Evolutionary conservation across 2,113 vertebrate species (phyloP).

Genomic region (Sterna hirundo): DNA sequence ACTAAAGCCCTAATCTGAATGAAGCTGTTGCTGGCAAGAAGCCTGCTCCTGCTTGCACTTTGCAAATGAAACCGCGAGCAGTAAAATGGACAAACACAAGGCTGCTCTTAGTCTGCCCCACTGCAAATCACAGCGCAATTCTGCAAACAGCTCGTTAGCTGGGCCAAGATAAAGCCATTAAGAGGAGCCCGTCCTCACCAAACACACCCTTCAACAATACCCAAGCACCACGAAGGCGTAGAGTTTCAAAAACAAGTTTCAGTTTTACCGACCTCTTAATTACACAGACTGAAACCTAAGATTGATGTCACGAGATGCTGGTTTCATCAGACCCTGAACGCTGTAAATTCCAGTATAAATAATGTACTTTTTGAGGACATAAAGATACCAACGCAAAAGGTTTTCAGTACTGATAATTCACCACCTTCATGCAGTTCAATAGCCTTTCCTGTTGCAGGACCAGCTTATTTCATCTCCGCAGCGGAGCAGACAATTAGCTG

Average conservation of each 20-base stretch:
- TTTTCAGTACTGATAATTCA: slow-evolving; percentile 31
- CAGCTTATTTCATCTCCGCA: slow-evolving; percentile 36
- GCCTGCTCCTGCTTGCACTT: slow-evolving; percentile 68
- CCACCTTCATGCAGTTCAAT: slow-evolving; percentile 28
- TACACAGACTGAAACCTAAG: not conserved
- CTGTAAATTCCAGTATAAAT: not conserved
- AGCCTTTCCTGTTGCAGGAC: slow-evolving; percentile 22
- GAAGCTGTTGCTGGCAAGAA: slow-evolving; percentile 72
- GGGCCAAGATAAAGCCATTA: slow-evolving; percentile 58
- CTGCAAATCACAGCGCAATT: slow-evolving; percentile 55
- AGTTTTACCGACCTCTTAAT: not conserved
- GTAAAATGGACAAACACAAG: slow-evolving; percentile 72
- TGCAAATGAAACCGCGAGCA: slow-evolving; percentile 70
- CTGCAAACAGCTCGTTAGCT: slow-evolving; percentile 46
- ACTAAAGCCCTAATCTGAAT: slow-evolving; percentile 76
- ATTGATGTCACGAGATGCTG: not conserved
- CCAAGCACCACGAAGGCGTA: not conserved
- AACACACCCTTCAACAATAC: slow-evolving; percentile 31
- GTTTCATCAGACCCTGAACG: not conserved
- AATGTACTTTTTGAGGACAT: not conserved
- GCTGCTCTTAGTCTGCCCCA: slow-evolving; percentile 45
- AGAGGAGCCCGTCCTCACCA: slow-evolving; percentile 19
- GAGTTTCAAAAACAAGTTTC: slow-evolving; percentile 11
- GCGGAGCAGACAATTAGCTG: slow-evolving; percentile 42
- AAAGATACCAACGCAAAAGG: slow-evolving; percentile 14